phyloP scores from a whole-genome alignment of 1,140 invertebrate species.

The Latrodectus geometricus region DNA sequence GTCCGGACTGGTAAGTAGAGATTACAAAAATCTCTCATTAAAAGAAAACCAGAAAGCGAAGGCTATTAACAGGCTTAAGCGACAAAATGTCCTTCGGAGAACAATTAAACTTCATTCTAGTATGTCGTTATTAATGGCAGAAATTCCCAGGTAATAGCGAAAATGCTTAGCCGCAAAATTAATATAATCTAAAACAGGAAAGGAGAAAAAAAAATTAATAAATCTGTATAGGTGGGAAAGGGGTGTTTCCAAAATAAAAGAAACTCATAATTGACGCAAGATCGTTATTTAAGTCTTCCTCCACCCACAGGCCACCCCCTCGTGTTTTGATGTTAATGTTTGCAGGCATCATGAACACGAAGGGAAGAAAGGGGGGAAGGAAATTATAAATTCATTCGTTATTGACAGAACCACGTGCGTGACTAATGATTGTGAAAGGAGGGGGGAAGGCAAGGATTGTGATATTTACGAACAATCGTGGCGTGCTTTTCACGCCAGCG shows the following conservation, averaged over 20 bases:
- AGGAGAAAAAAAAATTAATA: neutral
- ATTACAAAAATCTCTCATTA: neutral
- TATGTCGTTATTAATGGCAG: constrained; percentile 40
- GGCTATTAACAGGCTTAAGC: neutral
- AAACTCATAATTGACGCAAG: constrained; percentile 36
- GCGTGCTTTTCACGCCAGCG: constrained; percentile 20
- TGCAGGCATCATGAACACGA: constrained; percentile 51
- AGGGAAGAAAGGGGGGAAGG: constrained; percentile 24
- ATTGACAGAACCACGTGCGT: constrained; percentile 50
- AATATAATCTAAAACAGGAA: neutral
- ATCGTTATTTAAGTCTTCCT: constrained; percentile 48
- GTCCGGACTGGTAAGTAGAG: neutral
- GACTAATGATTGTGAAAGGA: constrained; percentile 34
- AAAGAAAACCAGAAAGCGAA: neutral
- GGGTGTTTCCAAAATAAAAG: constrained; percentile 17
- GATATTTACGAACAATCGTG: constrained; percentile 31
- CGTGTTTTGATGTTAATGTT: constrained; percentile 49
- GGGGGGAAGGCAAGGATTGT: constrained; percentile 24
- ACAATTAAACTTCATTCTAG: constrained; percentile 28
- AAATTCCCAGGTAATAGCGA: constrained; percentile 46
- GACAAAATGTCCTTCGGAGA: constrained; percentile 4
- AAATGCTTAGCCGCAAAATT: constrained; percentile 6
- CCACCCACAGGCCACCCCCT: neutral
- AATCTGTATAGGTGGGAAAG: neutral
- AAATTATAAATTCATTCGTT: constrained; percentile 60